A percentile compares a stretch with the other conserved stretches of the same genome.
These are phyloP conservation scores for Eristalis intricaria DNA, from an alignment of 2,888 invertebrate genomes.

Conservation along the genomic window DNA sequence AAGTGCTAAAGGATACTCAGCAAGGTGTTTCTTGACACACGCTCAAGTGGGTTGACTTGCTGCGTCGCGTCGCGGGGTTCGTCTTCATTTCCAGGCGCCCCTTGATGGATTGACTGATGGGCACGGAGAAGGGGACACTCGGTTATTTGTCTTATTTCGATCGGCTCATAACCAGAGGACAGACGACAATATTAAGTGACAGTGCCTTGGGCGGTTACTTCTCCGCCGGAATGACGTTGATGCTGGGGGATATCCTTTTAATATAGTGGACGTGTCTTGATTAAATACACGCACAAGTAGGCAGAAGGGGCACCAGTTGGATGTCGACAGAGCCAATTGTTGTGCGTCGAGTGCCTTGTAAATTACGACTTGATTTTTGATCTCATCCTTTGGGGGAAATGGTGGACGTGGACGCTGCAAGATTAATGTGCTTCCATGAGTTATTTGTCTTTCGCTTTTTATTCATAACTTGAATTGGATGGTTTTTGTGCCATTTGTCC, in stretches of 20 bases:
- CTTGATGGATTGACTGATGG: background rate
- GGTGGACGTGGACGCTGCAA: background rate
- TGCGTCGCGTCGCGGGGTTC: background rate
- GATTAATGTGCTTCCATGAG: conserved; percentile 20
- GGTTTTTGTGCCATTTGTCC: background rate
- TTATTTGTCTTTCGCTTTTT: background rate
- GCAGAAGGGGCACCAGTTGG: background rate
- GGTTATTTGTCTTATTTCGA: conserved; percentile 31
- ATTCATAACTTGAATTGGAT: background rate
- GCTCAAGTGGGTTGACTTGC: background rate
- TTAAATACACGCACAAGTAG: conserved; percentile 21
- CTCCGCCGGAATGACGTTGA: conserved; percentile 5
- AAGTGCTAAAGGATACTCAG: conserved; percentile 23
- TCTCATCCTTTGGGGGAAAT: conserved; percentile 20
- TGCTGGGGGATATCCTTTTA: conserved; percentile 44
- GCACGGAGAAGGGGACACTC: background rate
- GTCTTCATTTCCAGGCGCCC: background rate
- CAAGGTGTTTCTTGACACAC: background rate
- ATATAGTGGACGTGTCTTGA: conserved; percentile 50
- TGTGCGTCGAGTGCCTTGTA: background rate
- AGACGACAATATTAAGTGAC: conserved; percentile 31
- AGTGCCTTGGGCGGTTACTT: background rate
- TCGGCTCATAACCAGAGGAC: conserved; percentile 17
- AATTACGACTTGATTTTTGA: conserved; percentile 30
- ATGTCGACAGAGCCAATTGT: background rate